These are phyloP conservation scores for Aratinga solstitialis DNA, from an alignment of 2,797 vertebrate genomes.

Conservation along the genomic window DNA sequence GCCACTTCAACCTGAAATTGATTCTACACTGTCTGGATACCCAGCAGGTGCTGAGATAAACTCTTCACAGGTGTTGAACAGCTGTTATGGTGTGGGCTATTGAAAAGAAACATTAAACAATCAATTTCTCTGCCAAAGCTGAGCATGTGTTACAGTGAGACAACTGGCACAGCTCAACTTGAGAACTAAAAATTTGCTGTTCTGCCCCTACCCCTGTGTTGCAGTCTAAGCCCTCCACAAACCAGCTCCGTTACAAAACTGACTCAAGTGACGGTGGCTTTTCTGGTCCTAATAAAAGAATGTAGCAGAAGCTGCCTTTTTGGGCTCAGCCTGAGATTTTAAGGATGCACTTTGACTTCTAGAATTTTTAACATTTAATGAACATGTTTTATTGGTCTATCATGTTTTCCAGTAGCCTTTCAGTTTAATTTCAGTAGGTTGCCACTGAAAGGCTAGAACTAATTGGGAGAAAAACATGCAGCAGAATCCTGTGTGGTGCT, in stretches of 20 bases:
- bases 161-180: fast-evolving
- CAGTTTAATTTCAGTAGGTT: not conserved
- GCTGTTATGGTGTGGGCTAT: not conserved
- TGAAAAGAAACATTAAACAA: not conserved
- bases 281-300: not conserved
- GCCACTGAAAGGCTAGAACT: not conserved
- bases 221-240: not conserved
- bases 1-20: not conserved
- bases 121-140: not conserved
- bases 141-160: fast-evolving
- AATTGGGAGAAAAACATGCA: fast-evolving
- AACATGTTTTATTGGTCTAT: not conserved
- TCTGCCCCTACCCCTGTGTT: not conserved
- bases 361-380: not conserved
- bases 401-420: not conserved
- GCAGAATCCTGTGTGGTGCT: not conserved
- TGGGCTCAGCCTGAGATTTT: not conserved
- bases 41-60: not conserved
- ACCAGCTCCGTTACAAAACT: not conserved
- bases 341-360: not conserved
- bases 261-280: not conserved
- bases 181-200: not conserved
- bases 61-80: not conserved
- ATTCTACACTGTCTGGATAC: fast-evolving
- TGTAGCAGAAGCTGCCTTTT: not conserved